These are phyloP conservation scores for Drosophila kepulauana DNA, from an alignment of 1,140 invertebrate species.

Conservation along the genomic window DNA sequence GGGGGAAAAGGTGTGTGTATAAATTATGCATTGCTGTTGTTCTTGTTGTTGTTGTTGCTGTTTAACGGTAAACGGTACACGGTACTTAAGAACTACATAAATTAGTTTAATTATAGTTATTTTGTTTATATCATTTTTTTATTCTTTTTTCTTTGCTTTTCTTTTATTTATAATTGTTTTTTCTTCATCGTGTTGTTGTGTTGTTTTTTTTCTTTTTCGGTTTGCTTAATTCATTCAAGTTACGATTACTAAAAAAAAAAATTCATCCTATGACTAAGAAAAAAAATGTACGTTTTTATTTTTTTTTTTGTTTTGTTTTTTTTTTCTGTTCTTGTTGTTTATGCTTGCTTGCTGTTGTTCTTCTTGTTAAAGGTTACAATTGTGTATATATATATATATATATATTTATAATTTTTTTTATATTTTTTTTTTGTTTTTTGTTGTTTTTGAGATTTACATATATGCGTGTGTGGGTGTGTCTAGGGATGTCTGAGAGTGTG, in stretches of 20 bases:
- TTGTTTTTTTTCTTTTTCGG: conserved; percentile 38
- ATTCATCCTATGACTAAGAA: conserved; percentile 75
- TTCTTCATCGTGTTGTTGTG: conserved; percentile 46
- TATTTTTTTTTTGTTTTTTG: conserved; percentile 2
- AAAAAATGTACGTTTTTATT: conserved; percentile 61
- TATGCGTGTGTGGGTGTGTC: conserved; percentile 23
- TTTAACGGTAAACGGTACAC: conserved; percentile 49
- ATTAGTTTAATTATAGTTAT: conserved; percentile 66
- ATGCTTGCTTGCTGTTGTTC: conserved; percentile 33
- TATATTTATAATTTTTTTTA: conserved; percentile 31
- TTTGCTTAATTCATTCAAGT: conserved; percentile 58
- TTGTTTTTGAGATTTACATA: conserved; percentile 26
- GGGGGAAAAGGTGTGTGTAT: background rate
- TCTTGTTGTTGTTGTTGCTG: background rate
- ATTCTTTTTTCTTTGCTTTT: conserved; percentile 29
- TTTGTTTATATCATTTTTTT: conserved; percentile 38
- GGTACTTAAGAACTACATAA: conserved; percentile 77
- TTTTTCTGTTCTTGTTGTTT: conserved; percentile 23
- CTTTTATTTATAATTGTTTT: conserved; percentile 45
- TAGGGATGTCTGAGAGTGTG: conserved; percentile 4
- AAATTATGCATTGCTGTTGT: conserved; percentile 15
- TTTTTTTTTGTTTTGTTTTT: conserved; percentile 44
- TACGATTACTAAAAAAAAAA: conserved; percentile 79
- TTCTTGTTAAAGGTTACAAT: conserved; percentile 37
- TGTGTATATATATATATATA: conserved; percentile 30